A percentile compares a stretch with the other conserved stretches of the same genome.
These are phyloP conservation scores for Microcebus jonahi DNA, from an alignment of 2,113 vertebrate genomes.

Conservation along the genomic window DNA sequence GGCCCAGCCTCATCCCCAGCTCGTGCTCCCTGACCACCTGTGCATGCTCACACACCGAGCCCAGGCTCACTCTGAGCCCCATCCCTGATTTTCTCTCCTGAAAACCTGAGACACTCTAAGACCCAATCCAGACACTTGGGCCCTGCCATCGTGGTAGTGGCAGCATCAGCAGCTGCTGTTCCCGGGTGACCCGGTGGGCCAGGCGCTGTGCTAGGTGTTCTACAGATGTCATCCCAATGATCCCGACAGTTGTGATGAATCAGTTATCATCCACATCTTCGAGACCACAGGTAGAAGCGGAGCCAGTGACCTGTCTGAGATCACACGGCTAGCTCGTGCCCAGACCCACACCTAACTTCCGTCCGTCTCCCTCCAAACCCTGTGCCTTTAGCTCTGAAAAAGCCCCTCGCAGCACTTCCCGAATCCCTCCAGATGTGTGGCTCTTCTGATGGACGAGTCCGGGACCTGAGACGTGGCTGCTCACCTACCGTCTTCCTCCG, in stretches of 20 bases:
- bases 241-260: neutral
- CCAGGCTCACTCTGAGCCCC: neutral
- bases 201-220: neutral
- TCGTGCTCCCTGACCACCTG: neutral
- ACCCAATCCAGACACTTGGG: too few species aligned
- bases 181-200: neutral
- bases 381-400: neutral
- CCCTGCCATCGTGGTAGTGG: fast-evolving
- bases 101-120: neutral
- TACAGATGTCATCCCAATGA: neutral
- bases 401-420: neutral
- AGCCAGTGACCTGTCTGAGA: neutral
- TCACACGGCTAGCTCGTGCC: neutral
- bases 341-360: neutral
- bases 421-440: fast-evolving
- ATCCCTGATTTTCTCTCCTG: neutral
- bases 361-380: neutral
- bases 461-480: neutral
- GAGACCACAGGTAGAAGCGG: neutral
- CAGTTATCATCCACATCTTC: neutral
- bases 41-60: fast-evolving
- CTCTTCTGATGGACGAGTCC: fast-evolving
- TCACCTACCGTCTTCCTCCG: neutral
- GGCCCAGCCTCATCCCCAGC: fast-evolving
- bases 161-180: neutral